A percentile compares a stretch with the other conserved stretches of the same genome.
Conservation (phyloP, 2,113 vertebrate species). For the Platysternon megacephalum region DNA sequence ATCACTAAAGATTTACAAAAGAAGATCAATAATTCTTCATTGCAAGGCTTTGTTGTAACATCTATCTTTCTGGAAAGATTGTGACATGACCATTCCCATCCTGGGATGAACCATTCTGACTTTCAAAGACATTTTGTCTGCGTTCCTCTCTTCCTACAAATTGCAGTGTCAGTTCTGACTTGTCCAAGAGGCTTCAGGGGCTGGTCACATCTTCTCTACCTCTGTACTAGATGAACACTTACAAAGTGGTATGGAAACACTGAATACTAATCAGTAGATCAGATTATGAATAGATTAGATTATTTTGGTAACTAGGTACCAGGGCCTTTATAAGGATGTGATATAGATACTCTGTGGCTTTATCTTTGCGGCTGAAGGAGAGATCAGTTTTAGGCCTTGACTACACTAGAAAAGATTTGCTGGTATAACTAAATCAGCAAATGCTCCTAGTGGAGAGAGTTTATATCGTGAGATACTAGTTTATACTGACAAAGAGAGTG, state of each 20-base stretch:
- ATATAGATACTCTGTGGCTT: background rate
- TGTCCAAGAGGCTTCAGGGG: background rate
- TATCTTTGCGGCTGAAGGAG: background rate
- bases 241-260: slow-evolving; percentile 9
- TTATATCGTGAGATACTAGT: background rate
- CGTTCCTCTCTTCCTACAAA: background rate
- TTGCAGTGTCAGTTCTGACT: background rate
- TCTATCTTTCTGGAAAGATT: slow-evolving; percentile 43
- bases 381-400: background rate
- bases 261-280: slow-evolving; percentile 10
- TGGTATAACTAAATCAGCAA: background rate
- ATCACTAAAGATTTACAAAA: background rate
- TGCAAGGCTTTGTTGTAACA: background rate
- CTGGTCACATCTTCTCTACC: background rate
- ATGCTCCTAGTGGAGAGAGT: background rate
- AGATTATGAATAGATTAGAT: slow-evolving; percentile 33
- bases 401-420: background rate
- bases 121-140: background rate
- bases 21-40: slow-evolving; percentile 29
- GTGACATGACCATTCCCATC: slow-evolving; percentile 48
- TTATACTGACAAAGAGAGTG: background rate
- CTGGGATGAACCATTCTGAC: background rate
- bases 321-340: background rate
- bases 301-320: background rate
- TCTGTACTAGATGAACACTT: slow-evolving; percentile 8